phyloP scores from a whole-genome alignment of 2,888 invertebrate species.

The Drosophila affinis region DNA sequence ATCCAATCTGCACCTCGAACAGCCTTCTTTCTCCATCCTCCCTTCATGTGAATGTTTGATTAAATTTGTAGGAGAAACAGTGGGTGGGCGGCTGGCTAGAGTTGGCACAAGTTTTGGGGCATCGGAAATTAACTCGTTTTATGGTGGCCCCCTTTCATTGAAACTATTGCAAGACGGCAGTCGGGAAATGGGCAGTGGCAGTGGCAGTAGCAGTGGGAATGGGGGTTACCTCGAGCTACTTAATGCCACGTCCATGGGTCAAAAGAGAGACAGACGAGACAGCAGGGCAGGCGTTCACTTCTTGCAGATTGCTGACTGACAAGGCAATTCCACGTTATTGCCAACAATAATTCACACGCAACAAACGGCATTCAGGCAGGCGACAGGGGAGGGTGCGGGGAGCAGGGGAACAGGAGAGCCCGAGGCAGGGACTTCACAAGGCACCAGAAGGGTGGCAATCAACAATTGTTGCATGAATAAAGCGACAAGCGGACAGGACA shows the following conservation, averaged over 20 bases:
- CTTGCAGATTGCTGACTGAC: slow-evolving; percentile 61
- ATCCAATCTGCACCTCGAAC: neutral
- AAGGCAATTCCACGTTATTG: slow-evolving; percentile 67
- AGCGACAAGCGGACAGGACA: slow-evolving; percentile 36
- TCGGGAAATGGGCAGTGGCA: neutral
- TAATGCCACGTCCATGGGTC: slow-evolving; percentile 16
- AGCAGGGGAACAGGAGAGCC: neutral
- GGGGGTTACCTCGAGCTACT: slow-evolving; percentile 9
- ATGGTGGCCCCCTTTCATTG: slow-evolving; percentile 44
- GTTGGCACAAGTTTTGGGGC: slow-evolving; percentile 27
- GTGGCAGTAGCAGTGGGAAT: neutral
- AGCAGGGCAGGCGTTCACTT: slow-evolving; percentile 38
- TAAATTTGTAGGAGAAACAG: slow-evolving; percentile 62
- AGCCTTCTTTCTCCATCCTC: neutral
- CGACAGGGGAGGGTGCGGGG: neutral
- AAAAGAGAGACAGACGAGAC: slow-evolving; percentile 3
- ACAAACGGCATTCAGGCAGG: slow-evolving; percentile 21
- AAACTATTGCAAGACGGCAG: slow-evolving; percentile 23
- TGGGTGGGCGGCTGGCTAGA: neutral
- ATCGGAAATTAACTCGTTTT: slow-evolving; percentile 75
- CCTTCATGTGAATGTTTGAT: slow-evolving; percentile 55
- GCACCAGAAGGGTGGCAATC: slow-evolving; percentile 54
- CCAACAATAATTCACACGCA: slow-evolving; percentile 70
- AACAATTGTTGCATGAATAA: slow-evolving; percentile 77
- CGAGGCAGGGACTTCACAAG: neutral